phyloP scores from a whole-genome alignment of 2,113 vertebrate species.

The Heterochromis multidens region DNA sequence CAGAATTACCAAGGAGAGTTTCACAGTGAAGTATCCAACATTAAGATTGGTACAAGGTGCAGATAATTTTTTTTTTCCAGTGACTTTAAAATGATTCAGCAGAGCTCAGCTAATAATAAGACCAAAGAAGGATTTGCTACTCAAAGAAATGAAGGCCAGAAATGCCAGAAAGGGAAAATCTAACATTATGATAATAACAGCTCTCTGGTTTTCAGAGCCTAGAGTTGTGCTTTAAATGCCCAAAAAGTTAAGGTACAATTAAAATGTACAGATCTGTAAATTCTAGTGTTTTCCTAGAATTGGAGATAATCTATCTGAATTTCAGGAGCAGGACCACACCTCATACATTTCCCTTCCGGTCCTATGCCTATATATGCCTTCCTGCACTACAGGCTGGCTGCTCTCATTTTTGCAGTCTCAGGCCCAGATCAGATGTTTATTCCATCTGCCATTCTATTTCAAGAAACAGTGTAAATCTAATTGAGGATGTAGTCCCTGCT shows the following conservation, averaged over 20 bases:
- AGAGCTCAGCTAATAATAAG: background rate
- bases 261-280: background rate
- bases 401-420: background rate
- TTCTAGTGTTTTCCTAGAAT: background rate
- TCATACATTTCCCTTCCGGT: background rate
- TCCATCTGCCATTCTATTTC: background rate
- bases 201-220: background rate
- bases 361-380: background rate
- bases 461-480: background rate
- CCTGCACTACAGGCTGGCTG: background rate
- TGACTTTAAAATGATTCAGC: constrained; percentile 2
- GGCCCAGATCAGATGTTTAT: background rate
- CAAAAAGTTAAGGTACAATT: background rate
- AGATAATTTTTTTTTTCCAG: background rate
- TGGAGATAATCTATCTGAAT: background rate
- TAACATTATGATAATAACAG: background rate
- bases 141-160: background rate
- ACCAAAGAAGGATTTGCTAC: background rate
- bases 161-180: background rate
- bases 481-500: background rate
- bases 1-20: background rate
- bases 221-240: background rate
- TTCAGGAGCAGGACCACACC: background rate
- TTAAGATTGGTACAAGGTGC: background rate
- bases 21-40: background rate